A percentile compares a stretch with the other conserved stretches of the same genome.
Evolutionary conservation across 30 jellyfish, hydroid and myxozoan genomes (phyloP).

Genomic region (Hydractinia echinata): DNA sequence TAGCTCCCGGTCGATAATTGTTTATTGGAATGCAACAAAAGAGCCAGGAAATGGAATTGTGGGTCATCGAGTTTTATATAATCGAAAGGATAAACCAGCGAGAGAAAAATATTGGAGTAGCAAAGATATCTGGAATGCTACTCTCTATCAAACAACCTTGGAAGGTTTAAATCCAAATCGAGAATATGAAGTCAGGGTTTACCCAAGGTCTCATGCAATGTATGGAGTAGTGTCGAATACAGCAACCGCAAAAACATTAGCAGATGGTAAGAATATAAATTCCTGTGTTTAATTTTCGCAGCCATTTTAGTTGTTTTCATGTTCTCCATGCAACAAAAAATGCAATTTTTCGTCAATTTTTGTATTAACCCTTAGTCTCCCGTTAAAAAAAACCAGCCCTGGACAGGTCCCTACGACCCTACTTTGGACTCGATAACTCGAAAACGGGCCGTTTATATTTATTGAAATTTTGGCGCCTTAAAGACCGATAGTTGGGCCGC

Average conservation of each 20-base stretch:
- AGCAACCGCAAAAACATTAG: constrained; percentile 42
- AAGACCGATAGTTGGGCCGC: too few relatives aligned
- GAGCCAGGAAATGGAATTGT: constrained; percentile 74
- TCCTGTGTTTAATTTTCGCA: too few relatives aligned
- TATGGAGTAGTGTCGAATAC: constrained; percentile 78
- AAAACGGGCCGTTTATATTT: too few relatives aligned
- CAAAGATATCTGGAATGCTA: not conserved
- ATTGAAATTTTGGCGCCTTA: too few relatives aligned
- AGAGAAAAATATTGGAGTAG: constrained; percentile 15
- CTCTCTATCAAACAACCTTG: constrained; percentile 19
- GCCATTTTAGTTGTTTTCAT: too few relatives aligned
- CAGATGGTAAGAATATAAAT: constrained; percentile 58
- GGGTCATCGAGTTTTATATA: constrained; percentile 61
- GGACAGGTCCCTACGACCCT: too few relatives aligned
- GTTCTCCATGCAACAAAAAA: too few relatives aligned
- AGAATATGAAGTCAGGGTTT: constrained; percentile 51
- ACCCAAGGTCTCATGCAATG: constrained; percentile 59
- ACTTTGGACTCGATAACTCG: too few relatives aligned
- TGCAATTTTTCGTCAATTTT: too few relatives aligned
- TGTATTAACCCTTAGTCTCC: too few relatives aligned
- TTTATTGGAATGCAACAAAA: constrained; percentile 59
- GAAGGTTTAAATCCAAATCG: constrained; percentile 60
- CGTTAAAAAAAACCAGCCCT: too few relatives aligned
- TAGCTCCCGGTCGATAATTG: constrained; percentile 47
- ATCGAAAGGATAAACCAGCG: not conserved